Percentiles rank a stretch among this genome's conserved stretches.
Evolutionary conservation across 2,797 vertebrate genomes (phyloP).

Genomic region (Monodelphis domestica): DNA sequence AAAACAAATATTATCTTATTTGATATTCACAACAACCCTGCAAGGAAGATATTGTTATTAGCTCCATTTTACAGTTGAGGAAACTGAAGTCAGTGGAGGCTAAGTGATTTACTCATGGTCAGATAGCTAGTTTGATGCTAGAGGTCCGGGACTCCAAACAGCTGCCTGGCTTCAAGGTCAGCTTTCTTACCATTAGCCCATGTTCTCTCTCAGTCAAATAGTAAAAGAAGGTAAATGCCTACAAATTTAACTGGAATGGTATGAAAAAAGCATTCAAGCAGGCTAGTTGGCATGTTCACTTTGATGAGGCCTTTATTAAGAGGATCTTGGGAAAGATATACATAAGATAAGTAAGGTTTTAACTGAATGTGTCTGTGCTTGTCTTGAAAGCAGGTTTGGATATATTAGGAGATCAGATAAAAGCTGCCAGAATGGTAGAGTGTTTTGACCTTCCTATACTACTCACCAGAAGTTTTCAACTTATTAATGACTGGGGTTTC

Average conservation of each 20-base stretch:
- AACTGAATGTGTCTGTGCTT: neutral
- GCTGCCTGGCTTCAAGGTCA: neutral
- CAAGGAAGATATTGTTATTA: neutral
- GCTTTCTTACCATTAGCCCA: neutral
- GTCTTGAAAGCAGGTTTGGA: neutral
- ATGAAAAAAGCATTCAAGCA: conserved; percentile 23
- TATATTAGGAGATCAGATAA: conserved; percentile 24
- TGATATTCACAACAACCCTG: neutral
- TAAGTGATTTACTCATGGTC: neutral
- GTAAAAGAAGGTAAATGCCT: neutral
- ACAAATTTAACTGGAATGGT: conserved; percentile 18
- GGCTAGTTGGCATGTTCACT: neutral
- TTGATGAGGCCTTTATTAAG: neutral
- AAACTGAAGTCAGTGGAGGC: too few species aligned
- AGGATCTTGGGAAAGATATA: neutral
- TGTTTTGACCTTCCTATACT: conserved; percentile 33
- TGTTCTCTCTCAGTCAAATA: conserved; percentile 5
- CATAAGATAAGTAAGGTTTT: conserved; percentile 20
- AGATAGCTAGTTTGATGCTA: neutral
- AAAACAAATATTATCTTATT: too few species aligned
- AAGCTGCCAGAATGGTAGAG: neutral
- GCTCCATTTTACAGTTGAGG: too few species aligned
- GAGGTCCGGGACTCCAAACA: too few species aligned
- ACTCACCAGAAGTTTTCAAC: neutral
- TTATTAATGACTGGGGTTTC: conserved; percentile 10